These are phyloP conservation scores for Lepilemur septentrionalis DNA, from an alignment of 2,797 vertebrate genomes.

Conservation along the genomic window DNA sequence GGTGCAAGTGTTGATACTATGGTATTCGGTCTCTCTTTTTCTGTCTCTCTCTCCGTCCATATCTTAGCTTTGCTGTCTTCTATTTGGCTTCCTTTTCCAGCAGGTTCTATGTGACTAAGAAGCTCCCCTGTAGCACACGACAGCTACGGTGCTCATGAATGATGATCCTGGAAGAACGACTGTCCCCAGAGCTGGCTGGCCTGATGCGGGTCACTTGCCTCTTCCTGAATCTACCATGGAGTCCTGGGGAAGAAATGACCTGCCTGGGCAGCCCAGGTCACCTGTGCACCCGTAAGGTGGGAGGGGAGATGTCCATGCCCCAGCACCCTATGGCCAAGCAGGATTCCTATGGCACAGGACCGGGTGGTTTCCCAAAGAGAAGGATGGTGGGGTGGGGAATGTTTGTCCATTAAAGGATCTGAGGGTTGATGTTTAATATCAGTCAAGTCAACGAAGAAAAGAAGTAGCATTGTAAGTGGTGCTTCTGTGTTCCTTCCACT, in stretches of 20 bases:
- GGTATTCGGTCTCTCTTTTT: background rate
- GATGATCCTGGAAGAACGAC: background rate
- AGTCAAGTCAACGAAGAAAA: background rate
- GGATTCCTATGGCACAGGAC: background rate
- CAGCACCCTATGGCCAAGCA: background rate
- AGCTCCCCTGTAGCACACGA: background rate
- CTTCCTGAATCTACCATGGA: background rate
- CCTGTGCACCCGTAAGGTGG: no score
- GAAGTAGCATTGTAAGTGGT: background rate
- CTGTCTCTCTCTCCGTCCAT: background rate
- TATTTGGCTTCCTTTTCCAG: background rate
- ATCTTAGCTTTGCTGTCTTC: background rate
- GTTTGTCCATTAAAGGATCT: background rate
- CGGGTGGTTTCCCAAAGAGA: background rate
- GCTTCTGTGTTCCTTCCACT: background rate
- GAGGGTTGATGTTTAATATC: background rate
- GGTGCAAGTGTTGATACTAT: background rate
- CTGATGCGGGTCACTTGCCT: background rate
- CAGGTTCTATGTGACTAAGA: background rate
- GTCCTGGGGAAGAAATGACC: background rate
- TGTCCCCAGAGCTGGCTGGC: background rate
- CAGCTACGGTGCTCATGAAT: background rate
- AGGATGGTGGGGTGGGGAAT: background rate
- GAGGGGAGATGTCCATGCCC: background rate
- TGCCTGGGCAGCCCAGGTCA: background rate